phyloP scores from a whole-genome alignment of 2,113 vertebrate species.

The Ancistrus triradiatus region DNA sequence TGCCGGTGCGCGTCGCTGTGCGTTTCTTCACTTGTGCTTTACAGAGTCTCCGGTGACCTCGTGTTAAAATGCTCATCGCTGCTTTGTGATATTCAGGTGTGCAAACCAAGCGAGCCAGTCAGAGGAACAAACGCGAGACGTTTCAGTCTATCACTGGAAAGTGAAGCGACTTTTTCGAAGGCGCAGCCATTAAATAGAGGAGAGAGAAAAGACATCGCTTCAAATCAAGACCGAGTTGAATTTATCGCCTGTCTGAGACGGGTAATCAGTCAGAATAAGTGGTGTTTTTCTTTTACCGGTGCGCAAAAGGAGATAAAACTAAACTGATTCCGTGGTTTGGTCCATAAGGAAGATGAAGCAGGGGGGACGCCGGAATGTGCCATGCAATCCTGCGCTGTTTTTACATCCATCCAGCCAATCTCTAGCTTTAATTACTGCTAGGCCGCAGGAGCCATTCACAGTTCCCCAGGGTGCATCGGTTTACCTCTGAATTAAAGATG shows the following conservation, averaged over 20 bases:
- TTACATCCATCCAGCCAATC: conserved; percentile 36
- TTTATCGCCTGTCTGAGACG: too few species aligned
- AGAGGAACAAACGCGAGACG: background rate
- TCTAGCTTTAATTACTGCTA: conserved; percentile 47
- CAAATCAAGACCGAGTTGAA: conserved; percentile 39
- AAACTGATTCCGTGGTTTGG: conserved; percentile 23
- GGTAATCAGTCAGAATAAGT: too few species aligned
- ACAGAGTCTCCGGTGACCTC: too few species aligned
- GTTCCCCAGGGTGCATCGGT: conserved; percentile 29
- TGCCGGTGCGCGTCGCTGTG: too few species aligned
- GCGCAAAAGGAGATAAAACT: conserved; percentile 29
- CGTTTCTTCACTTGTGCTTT: too few species aligned
- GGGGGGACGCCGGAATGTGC: conserved; percentile 10
- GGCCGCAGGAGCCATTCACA: conserved; percentile 42
- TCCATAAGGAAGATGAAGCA: conserved; percentile 34
- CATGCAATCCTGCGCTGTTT: conserved; percentile 12
- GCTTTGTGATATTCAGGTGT: conserved; percentile 14
- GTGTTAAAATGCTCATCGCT: too few species aligned
- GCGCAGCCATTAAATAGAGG: background rate
- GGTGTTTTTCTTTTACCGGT: conserved; percentile 18
- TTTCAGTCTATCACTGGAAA: conserved; percentile 36
- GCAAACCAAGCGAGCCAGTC: background rate
- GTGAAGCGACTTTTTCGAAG: background rate
- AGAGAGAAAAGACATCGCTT: background rate
- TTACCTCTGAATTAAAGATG: conserved; percentile 39